These are phyloP conservation scores for Agonopterix heracliana DNA, from an alignment of 2,888 invertebrate species.

Conservation along the genomic window DNA sequence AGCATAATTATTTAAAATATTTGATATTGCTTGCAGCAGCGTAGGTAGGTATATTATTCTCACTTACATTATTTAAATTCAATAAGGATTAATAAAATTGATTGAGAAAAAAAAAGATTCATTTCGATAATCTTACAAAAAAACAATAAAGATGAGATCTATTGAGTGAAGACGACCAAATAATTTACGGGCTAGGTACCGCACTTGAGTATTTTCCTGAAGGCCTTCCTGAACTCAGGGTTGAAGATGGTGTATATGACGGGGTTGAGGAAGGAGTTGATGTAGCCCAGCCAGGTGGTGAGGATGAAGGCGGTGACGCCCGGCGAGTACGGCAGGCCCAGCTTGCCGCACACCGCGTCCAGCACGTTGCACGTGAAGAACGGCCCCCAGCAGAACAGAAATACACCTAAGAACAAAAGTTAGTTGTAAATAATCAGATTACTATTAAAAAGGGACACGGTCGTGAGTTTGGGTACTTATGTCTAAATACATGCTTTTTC, in stretches of 20 bases:
- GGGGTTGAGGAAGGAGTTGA: conserved; percentile 96
- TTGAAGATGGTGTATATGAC: conserved; percentile 97
- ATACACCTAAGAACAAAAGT: conserved; percentile 84
- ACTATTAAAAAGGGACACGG: too few relatives aligned
- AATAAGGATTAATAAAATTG: too few relatives aligned
- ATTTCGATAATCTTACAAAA: too few relatives aligned
- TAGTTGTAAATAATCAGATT: too few relatives aligned
- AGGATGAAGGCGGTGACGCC: conserved; percentile 93
- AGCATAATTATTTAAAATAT: too few relatives aligned
- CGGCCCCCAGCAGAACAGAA: conserved; percentile 98
- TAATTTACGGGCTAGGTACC: conserved; percentile 72
- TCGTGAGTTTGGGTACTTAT: too few relatives aligned
- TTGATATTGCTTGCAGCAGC: too few relatives aligned
- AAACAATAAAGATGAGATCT: conserved; percentile 26
- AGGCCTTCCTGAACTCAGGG: conserved; percentile 98
- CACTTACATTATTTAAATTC: too few relatives aligned
- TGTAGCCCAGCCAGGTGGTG: conserved; percentile 98
- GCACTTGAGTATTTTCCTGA: conserved; percentile 92
- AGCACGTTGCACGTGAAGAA: conserved; percentile 99
- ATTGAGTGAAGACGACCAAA: conserved; percentile 63
- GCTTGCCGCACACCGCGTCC: conserved; percentile 96
- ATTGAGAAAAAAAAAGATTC: too few relatives aligned
- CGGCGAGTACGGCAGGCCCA: conserved; percentile 85
- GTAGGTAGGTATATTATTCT: too few relatives aligned
- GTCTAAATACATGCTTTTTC: too few relatives aligned